These are phyloP conservation scores for Cephalotes varians DNA, from an alignment of 2,888 invertebrate genomes.

Conservation along the genomic window DNA sequence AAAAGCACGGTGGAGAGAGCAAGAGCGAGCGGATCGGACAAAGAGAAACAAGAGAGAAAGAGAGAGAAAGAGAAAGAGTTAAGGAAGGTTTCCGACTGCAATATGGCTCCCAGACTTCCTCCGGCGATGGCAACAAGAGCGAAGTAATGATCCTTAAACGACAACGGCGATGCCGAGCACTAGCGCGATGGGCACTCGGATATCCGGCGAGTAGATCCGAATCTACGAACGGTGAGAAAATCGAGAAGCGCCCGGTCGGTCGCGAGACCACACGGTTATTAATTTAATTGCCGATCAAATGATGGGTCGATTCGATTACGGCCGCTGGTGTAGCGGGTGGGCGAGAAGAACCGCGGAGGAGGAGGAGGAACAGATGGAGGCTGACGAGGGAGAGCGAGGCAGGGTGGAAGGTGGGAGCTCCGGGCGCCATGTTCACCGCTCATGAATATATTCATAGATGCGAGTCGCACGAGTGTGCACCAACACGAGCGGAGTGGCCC, in stretches of 20 bases:
- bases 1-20: constrained; percentile 45
- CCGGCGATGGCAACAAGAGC: constrained; percentile 38
- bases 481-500: constrained; percentile 35
- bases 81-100: constrained; percentile 41
- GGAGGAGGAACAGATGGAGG: constrained; percentile 39
- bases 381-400: constrained; percentile 1
- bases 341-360: constrained; percentile 10
- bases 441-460: constrained; percentile 78
- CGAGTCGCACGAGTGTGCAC: constrained; percentile 53
- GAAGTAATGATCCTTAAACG: constrained; percentile 45
- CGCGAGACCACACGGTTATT: constrained; percentile 33
- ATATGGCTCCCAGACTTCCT: constrained; percentile 47
- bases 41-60: constrained; percentile 17
- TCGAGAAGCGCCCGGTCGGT: background rate
- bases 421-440: constrained; percentile 72
- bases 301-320: constrained; percentile 50
- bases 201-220: constrained; percentile 34
- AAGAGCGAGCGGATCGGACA: constrained; percentile 19
- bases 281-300: constrained; percentile 52
- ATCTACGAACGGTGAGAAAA: constrained; percentile 34
- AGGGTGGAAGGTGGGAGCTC: constrained; percentile 18
- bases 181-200: constrained; percentile 30
- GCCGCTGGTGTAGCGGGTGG: background rate
- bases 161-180: constrained; percentile 17
- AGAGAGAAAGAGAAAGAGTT: constrained; percentile 25